These are phyloP conservation scores for Ondatra zibethicus DNA, from an alignment of 2,113 vertebrate genomes.

Conservation along the genomic window DNA sequence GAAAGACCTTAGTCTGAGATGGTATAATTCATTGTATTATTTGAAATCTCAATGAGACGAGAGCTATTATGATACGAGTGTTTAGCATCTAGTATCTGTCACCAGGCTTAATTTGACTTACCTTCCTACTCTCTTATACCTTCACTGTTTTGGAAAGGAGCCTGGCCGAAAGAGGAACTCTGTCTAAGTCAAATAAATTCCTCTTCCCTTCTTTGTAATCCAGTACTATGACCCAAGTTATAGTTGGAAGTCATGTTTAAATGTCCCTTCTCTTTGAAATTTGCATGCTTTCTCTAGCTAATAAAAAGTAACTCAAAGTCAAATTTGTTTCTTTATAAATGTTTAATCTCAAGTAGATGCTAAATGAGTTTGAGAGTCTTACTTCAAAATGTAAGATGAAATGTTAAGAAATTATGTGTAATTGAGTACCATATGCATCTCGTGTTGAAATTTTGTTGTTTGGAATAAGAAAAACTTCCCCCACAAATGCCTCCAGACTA, in stretches of 20 bases:
- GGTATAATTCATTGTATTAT: neutral
- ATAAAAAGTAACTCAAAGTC: neutral
- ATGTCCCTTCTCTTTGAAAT: slow-evolving; percentile 10
- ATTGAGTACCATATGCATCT: neutral
- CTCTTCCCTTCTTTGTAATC: neutral
- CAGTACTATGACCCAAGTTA: neutral
- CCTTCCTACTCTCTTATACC: neutral
- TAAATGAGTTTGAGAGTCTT: neutral
- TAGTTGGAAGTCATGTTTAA: slow-evolving; percentile 1
- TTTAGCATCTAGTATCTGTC: neutral
- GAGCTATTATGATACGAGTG: neutral
- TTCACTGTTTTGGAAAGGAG: neutral
- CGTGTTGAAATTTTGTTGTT: slow-evolving; percentile 49
- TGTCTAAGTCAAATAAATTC: neutral
- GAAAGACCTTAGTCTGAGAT: neutral
- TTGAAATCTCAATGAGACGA: neutral
- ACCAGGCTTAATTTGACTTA: neutral
- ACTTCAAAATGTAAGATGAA: neutral
- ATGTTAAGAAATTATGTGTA: neutral
- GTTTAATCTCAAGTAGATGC: neutral
- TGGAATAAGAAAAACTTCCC: neutral
- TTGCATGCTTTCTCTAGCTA: neutral
- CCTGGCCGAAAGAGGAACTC: neutral
- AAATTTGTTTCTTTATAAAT: neutral
- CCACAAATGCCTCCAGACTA: neutral